phyloP scores from a whole-genome alignment of 1,140 invertebrate species.

The Bombus soroeensis region DNA sequence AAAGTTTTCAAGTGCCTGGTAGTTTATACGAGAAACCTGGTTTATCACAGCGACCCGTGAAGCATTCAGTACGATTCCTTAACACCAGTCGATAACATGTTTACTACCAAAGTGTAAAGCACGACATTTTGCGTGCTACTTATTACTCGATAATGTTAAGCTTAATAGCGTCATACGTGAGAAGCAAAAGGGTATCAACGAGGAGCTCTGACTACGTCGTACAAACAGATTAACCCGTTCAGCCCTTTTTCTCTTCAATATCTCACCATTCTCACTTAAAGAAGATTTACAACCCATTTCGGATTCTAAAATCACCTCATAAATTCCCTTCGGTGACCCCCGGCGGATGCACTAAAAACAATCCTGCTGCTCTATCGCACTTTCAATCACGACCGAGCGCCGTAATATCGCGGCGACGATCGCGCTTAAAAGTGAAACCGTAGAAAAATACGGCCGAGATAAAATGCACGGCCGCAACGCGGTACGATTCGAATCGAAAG shows the following conservation, averaged over 20 bases:
- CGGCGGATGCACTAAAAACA: slow-evolving; percentile 10
- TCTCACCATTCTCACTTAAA: background rate
- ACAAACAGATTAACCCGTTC: background rate
- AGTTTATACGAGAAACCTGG: background rate
- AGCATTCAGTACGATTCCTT: background rate
- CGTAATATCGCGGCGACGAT: slow-evolving; percentile 27
- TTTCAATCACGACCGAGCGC: slow-evolving; percentile 10
- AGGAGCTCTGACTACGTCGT: background rate
- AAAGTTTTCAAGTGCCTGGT: background rate
- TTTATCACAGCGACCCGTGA: background rate
- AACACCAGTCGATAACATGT: too few relatives aligned
- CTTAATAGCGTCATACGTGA: too few relatives aligned
- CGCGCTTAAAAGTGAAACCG: slow-evolving; percentile 37
- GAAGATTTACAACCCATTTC: slow-evolving; percentile 15
- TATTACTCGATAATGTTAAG: too few relatives aligned
- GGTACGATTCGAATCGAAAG: background rate
- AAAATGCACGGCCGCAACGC: background rate
- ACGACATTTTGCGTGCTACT: too few relatives aligned
- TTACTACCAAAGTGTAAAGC: too few relatives aligned
- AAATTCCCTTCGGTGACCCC: slow-evolving; percentile 7
- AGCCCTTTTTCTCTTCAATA: background rate
- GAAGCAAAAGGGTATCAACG: background rate
- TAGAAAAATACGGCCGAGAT: slow-evolving; percentile 27
- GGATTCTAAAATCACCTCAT: slow-evolving; percentile 1
- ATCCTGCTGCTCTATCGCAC: background rate